Percentiles rank a stretch among this genome's conserved stretches.
Evolutionary conservation across 2,888 invertebrate species (phyloP).

Genomic region (Aspidiotus rigidus): DNA sequence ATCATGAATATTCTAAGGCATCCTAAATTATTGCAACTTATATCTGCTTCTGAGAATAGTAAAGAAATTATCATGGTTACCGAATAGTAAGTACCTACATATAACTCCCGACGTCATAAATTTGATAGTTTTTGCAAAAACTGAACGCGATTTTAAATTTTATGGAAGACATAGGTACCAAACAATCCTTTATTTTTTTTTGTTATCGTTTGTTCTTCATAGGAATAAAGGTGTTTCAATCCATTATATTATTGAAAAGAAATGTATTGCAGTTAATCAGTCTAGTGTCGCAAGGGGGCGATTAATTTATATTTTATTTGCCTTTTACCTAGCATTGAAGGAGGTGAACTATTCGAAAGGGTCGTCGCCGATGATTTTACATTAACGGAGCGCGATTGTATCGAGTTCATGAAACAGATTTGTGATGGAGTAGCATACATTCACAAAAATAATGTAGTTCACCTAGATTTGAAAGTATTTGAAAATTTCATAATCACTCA

Average conservation of each 20-base stretch:
- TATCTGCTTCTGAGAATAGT: slow-evolving; percentile 68
- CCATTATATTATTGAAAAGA: not conserved
- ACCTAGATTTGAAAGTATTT: slow-evolving; percentile 74
- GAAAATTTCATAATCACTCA: not conserved
- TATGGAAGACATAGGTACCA: too few species aligned
- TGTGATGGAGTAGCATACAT: slow-evolving; percentile 85
- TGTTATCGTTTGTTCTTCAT: not conserved
- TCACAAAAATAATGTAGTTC: slow-evolving; percentile 73
- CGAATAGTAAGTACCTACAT: slow-evolving; percentile 67
- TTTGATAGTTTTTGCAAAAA: not conserved
- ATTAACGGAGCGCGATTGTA: slow-evolving; percentile 75
- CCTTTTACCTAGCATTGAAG: slow-evolving; percentile 59
- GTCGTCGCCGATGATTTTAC: slow-evolving; percentile 88
- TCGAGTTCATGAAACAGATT: slow-evolving; percentile 80
- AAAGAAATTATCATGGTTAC: slow-evolving; percentile 75
- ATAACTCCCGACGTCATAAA: too few species aligned
- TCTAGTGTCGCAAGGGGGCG: too few species aligned
- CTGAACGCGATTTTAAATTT: too few species aligned
- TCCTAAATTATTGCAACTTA: slow-evolving; percentile 71
- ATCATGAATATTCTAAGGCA: slow-evolving; percentile 78
- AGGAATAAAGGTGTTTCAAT: not conserved
- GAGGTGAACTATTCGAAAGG: slow-evolving; percentile 87
- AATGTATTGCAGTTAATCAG: too few species aligned
- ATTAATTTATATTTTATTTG: not conserved
- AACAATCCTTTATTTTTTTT: too few species aligned